Base-by-base conservation (phyloP, 2,797 vertebrate genomes). In the Sebastes hubbsi region DNA sequence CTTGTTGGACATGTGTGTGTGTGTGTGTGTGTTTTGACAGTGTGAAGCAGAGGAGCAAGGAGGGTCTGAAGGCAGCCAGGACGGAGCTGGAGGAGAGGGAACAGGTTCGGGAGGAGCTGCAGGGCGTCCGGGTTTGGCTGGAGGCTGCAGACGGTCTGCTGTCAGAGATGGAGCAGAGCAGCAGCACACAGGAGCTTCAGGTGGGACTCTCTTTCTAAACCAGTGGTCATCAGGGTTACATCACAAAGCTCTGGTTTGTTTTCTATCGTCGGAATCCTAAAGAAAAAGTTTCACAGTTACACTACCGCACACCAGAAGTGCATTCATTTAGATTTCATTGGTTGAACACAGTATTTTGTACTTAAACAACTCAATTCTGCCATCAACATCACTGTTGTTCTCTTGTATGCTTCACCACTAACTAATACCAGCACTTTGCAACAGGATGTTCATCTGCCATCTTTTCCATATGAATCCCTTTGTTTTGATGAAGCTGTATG, bases 11-110 rank as follows among this genome's bases (percentile, higher is more conserved):
- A 1, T 13, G 0, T 30, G 1, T 13, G 0, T 30, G 16, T 61
- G 13, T 80, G 8, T 90, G 34, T 90, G 42, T 74, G 29, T 74
- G 32, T 71, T 24, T 64, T 58, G 63, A 24, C 82, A 96, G 96
- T n/a, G 81, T 95, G 82, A 94, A 91, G 81, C 93, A 96, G 90
- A 96, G 91, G 75, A 95, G 93, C 85, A 89, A 87, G 42, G 93
- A 92, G 30, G 96, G 93, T 70, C 93, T 97, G 85, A 90, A 93
- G 70, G 84, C 81, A 0, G 75, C 95, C 27, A 90, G 93, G 68
- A 61, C 59, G 36, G 98, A 99, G 93, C 90, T 97, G 84, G 94
- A 96, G 86, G 96, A 96, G 30, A 95, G 97, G 72, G 95, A 94
- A 16, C 93, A 91, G 80, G 73, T 97, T 22, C 91, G 61, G 16